Evolutionary conservation across 2,888 invertebrate species (phyloP).

Genomic region (Synanthedon myopaeformis): DNA sequence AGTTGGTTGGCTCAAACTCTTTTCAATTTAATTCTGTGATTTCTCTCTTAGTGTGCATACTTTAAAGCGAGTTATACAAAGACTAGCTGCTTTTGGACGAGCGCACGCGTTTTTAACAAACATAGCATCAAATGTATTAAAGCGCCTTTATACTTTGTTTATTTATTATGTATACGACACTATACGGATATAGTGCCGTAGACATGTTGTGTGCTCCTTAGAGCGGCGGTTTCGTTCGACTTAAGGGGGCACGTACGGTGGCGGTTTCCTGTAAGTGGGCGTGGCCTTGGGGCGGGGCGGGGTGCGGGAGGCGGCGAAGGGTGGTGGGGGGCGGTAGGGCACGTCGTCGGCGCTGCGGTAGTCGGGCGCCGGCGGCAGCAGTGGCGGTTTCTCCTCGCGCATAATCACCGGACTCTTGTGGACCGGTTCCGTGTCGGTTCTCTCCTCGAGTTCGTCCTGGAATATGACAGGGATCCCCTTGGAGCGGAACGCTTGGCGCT

Average conservation of each 20-base stretch:
- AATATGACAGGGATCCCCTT: slow-evolving; percentile 95
- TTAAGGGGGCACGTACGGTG: slow-evolving; percentile 98
- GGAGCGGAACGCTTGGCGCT: slow-evolving; percentile 84
- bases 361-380: slow-evolving; percentile 81
- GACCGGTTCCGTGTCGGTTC: slow-evolving; percentile 86
- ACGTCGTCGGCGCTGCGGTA: slow-evolving; percentile 75
- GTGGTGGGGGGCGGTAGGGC: slow-evolving; percentile 92
- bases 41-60: no score
- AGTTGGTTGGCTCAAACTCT: no score
- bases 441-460: slow-evolving; percentile 95
- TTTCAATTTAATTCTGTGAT: no score
- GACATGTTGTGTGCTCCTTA: no score
- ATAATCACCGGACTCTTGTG: slow-evolving; percentile 94
- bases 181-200: no score
- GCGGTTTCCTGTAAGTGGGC: slow-evolving; percentile 94
- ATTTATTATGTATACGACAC: no score
- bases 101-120: no score
- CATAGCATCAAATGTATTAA: no score
- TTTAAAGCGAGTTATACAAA: no score
- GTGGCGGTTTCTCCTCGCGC: slow-evolving; percentile 94
- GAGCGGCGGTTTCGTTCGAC: slow-evolving; percentile 9
- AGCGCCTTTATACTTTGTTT: no score
- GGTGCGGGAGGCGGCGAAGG: slow-evolving; percentile 81
- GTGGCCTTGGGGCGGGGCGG: slow-evolving; percentile 85
- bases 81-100: no score